phyloP scores from a whole-genome alignment of 2,113 vertebrate species.

The Lathamus discolor region DNA sequence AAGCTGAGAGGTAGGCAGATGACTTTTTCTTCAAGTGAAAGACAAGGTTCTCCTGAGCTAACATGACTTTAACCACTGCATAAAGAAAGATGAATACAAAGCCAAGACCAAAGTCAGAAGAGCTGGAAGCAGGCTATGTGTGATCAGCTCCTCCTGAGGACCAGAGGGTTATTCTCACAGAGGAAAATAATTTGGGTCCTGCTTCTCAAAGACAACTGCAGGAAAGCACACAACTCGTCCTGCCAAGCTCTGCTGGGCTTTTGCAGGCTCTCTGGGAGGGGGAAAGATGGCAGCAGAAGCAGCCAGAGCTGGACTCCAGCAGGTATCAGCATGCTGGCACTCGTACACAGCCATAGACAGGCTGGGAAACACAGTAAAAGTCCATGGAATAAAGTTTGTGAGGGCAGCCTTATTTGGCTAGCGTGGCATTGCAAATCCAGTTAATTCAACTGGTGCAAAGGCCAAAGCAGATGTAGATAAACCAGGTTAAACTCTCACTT shows the following conservation, averaged over 20 bases:
- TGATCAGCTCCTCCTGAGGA: not conserved
- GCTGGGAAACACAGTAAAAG: not conserved
- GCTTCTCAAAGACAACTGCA: not conserved
- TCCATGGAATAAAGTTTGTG: not conserved
- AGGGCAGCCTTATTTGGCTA: not conserved
- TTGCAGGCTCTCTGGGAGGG: not conserved
- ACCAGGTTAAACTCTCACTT: constrained; percentile 59
- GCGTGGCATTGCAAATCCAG: not conserved
- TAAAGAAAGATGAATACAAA: not conserved
- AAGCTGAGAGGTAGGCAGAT: not conserved
- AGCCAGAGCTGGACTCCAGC: not conserved
- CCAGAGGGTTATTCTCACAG: not conserved
- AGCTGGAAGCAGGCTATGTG: not conserved
- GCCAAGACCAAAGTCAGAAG: not conserved
- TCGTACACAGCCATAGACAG: rapidly evolving
- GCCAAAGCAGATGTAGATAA: not conserved
- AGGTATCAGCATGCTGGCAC: not conserved
- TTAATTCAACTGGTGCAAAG: constrained; percentile 30
- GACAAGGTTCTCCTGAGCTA: not conserved
- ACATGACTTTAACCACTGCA: not conserved
- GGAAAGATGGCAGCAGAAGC: not conserved
- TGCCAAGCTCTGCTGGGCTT: not conserved
- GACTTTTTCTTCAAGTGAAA: not conserved
- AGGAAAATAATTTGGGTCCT: not conserved
- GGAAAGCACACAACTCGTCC: not conserved